These are phyloP conservation scores for Anadara kagoshimensis DNA, from an alignment of 1,140 invertebrate genomes.

Conservation along the genomic window DNA sequence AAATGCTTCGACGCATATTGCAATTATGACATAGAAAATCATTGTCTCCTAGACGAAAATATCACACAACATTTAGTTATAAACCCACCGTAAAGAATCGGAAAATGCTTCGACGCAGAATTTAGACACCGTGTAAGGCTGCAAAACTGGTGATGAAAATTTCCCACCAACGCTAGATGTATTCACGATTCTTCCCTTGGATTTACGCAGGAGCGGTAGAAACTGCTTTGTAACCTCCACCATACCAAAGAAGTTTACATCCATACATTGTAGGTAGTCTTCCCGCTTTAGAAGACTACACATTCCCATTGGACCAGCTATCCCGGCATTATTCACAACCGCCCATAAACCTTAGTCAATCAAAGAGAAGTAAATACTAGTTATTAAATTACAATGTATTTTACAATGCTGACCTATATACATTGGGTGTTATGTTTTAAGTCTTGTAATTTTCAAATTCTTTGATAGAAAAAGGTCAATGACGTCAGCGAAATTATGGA, in stretches of 20 bases:
- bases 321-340: slow-evolving; percentile 63
- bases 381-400: no score
- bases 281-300: slow-evolving; percentile 40
- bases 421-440: no score
- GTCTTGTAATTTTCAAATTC: no score
- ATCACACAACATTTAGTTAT: not conserved
- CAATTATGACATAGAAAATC: not conserved
- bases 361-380: no score
- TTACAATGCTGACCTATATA: no score
- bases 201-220: slow-evolving; percentile 52
- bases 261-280: slow-evolving; percentile 33
- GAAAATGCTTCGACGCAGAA: not conserved
- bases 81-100: not conserved
- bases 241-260: slow-evolving; percentile 55
- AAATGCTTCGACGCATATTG: not conserved
- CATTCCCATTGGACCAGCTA: slow-evolving; percentile 30
- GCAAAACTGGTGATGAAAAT: slow-evolving; percentile 10
- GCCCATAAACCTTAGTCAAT: slow-evolving; percentile 54
- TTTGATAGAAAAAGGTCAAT: no score
- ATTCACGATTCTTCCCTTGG: slow-evolving; percentile 54
- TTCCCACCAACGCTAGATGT: slow-evolving; percentile 44
- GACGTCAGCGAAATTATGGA: no score
- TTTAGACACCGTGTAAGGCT: not conserved
- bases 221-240: slow-evolving; percentile 47
- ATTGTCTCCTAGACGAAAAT: not conserved